Evolutionary conservation across 2,888 invertebrate genomes (phyloP).

Genomic region (Lasioglossum calceatum): DNA sequence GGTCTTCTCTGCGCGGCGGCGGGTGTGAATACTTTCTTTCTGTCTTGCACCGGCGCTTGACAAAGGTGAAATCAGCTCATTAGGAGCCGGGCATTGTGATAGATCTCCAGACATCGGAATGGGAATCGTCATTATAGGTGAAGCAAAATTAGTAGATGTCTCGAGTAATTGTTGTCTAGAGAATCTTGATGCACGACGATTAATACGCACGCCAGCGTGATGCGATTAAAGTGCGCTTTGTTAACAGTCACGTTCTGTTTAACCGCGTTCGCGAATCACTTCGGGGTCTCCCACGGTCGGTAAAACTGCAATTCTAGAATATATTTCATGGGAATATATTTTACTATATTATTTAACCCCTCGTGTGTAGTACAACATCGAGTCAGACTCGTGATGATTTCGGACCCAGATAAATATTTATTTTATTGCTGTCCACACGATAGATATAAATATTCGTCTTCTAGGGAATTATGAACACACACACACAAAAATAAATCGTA

Average conservation of each 20-base stretch:
- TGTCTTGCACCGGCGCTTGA: not conserved
- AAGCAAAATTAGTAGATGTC: conserved; percentile 9
- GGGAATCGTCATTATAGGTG: not conserved
- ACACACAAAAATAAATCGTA: too few relatives aligned
- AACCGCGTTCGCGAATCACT: not conserved
- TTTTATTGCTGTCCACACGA: too few relatives aligned
- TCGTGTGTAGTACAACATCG: too few relatives aligned
- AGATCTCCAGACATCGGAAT: not conserved
- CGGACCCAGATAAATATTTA: too few relatives aligned
- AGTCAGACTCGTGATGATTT: too few relatives aligned
- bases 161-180: conserved; percentile 5
- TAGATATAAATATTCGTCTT: too few relatives aligned
- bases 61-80: conserved; percentile 1
- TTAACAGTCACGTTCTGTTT: not conserved
- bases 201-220: not conserved
- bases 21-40: not conserved
- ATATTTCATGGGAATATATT: too few relatives aligned
- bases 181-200: not conserved
- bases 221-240: not conserved
- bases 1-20: not conserved
- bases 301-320: not conserved
- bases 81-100: not conserved
- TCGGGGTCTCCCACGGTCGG: not conserved
- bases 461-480: too few relatives aligned
- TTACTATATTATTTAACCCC: too few relatives aligned